Evolutionary conservation across 2,113 vertebrate species (phyloP).

Genomic region (Thymallus thymallus): DNA sequence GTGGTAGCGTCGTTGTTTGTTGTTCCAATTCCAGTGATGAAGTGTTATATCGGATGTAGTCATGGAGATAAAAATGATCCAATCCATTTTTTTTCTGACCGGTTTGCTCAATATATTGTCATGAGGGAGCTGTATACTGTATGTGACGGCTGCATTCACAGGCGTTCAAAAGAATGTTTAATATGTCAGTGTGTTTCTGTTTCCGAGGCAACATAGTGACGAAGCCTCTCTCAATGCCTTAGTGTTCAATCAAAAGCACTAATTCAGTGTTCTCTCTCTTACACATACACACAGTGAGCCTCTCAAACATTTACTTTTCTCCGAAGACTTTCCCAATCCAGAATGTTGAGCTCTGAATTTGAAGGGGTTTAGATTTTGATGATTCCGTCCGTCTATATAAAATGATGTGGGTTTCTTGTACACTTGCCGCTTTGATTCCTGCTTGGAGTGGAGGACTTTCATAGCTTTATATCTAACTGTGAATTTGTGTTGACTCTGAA

Average conservation of each 20-base stretch:
- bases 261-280: background rate
- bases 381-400: background rate
- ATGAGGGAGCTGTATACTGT: conserved; percentile 9
- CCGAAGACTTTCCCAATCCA: conserved; percentile 36
- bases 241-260: conserved; percentile 48
- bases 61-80: conserved; percentile 34
- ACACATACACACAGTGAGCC: background rate
- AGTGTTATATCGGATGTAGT: conserved; percentile 52
- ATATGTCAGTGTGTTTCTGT: conserved; percentile 62
- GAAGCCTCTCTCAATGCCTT: conserved; percentile 72
- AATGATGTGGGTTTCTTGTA: background rate
- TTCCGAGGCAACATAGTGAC: conserved; percentile 56
- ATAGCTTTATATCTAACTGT: conserved; percentile 21
- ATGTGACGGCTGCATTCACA: conserved; percentile 2
- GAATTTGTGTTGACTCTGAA: conserved; percentile 33
- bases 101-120: conserved; percentile 45
- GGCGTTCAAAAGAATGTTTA: conserved; percentile 68
- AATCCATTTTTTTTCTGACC: conserved; percentile 26
- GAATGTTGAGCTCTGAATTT: conserved; percentile 33
- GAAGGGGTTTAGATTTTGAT: background rate
- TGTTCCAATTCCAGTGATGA: conserved; percentile 36
- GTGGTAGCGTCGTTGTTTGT: conserved; percentile 45
- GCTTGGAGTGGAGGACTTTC: conserved; percentile 13
- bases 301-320: conserved; percentile 9
- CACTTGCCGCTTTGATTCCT: background rate